A percentile compares a stretch with the other conserved stretches of the same genome.
Evolutionary conservation across 2,113 vertebrate genomes (phyloP).

Genomic region (Arizona elegans): DNA sequence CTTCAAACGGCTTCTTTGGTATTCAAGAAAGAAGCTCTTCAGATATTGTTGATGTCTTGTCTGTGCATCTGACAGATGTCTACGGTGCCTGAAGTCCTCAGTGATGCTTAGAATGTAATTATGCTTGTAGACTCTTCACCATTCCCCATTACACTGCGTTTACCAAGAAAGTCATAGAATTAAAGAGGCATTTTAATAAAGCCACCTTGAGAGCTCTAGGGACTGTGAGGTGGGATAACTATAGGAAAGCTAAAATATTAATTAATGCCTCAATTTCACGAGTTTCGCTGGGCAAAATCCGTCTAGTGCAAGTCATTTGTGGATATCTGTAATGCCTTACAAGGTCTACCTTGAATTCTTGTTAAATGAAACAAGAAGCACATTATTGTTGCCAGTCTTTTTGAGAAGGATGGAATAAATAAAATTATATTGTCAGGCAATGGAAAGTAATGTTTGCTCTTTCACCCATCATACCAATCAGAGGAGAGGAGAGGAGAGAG

Average conservation of each 20-base stretch:
- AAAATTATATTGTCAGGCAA: neutral
- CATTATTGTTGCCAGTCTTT: neutral
- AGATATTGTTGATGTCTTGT: constrained; percentile 44
- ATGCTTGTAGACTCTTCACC: constrained; percentile 40
- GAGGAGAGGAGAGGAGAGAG: no score
- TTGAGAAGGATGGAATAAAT: neutral
- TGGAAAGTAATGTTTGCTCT: neutral
- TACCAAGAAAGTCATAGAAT: constrained; percentile 37
- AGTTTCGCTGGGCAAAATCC: neutral
- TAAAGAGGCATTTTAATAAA: neutral
- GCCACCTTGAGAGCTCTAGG: neutral
- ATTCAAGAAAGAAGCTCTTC: constrained; percentile 38
- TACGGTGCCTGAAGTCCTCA: constrained; percentile 35
- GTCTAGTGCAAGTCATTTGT: neutral
- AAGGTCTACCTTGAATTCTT: neutral
- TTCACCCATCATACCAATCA: neutral
- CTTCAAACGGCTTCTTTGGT: constrained; percentile 41
- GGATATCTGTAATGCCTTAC: neutral
- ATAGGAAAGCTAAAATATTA: neutral
- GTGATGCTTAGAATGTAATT: constrained; percentile 58
- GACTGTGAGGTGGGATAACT: neutral
- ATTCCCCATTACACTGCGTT: constrained; percentile 47
- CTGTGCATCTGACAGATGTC: constrained; percentile 63
- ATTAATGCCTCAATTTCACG: neutral
- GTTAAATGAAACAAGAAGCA: neutral